phyloP scores from a whole-genome alignment of 2,797 vertebrate genomes.

The Tokudaia tokunoshimensis region DNA sequence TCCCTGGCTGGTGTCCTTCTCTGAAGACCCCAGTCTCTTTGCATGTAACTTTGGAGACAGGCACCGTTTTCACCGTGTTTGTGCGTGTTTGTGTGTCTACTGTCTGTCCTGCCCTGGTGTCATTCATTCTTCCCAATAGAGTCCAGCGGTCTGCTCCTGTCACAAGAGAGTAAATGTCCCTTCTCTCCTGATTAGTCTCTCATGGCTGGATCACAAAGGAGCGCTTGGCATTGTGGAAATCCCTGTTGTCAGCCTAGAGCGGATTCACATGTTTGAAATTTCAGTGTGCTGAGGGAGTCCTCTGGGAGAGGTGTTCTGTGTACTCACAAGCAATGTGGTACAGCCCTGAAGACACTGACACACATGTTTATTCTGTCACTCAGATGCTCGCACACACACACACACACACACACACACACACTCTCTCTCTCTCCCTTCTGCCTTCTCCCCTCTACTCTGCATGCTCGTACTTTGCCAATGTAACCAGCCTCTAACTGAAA shows the following conservation, averaged over 20 bases:
- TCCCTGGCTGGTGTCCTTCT: neutral
- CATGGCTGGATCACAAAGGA: conserved; percentile 28
- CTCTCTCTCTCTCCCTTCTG: neutral
- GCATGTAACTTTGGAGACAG: neutral
- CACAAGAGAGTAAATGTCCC: conserved; percentile 36
- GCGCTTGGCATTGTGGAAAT: conserved; percentile 20
- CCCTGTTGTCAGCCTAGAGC: neutral
- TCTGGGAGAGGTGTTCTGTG: neutral
- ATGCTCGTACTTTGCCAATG: neutral
- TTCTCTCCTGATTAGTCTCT: neutral
- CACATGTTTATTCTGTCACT: neutral
- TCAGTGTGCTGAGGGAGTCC: neutral
- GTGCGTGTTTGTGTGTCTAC: neutral
- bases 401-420: no score
- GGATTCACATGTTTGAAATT: conserved; percentile 30
- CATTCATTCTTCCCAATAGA: neutral
- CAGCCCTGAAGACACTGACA: conserved; percentile 4
- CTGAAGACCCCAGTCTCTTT: neutral
- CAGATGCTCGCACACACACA: no score
- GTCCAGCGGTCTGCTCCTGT: neutral
- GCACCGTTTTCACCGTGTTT: neutral
- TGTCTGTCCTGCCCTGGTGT: neutral
- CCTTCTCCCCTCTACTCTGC: neutral
- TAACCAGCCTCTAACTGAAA: conserved; percentile 47
- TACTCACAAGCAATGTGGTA: neutral